These are phyloP conservation scores for Temnothorax rugatulus DNA, from an alignment of 2,888 invertebrate species.

Conservation along the genomic window DNA sequence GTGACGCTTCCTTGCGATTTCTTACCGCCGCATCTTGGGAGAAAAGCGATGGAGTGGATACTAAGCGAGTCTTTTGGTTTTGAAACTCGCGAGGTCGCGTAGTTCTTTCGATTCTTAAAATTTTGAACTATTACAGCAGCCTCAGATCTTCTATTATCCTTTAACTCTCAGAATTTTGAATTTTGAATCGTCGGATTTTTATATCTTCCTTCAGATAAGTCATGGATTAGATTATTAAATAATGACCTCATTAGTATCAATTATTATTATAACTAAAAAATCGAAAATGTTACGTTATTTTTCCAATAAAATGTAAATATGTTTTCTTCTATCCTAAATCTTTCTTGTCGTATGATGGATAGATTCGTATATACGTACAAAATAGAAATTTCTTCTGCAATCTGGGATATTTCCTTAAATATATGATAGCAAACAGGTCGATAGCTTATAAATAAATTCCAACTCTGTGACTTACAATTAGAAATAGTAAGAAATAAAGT, in stretches of 20 bases:
- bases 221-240: background rate
- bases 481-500: background rate
- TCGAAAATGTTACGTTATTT: background rate
- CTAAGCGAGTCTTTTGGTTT: background rate
- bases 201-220: background rate
- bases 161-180: background rate
- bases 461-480: background rate
- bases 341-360: slow-evolving; percentile 54
- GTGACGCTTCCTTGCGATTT: slow-evolving; percentile 42
- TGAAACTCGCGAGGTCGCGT: background rate
- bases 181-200: background rate
- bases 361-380: slow-evolving; percentile 58
- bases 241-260: background rate
- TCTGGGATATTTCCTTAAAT: too few species aligned
- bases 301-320: background rate
- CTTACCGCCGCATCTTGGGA: background rate
- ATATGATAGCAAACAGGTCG: slow-evolving; percentile 51
- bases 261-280: background rate
- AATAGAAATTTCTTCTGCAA: slow-evolving; percentile 67
- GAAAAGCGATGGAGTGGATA: slow-evolving; percentile 31
- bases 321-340: slow-evolving; percentile 39
- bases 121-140: background rate
- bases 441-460: background rate
- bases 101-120: background rate
- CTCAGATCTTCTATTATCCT: background rate